Conservation (phyloP, 92 coral and sea anemone species). For the Pocillopora grandis region DNA sequence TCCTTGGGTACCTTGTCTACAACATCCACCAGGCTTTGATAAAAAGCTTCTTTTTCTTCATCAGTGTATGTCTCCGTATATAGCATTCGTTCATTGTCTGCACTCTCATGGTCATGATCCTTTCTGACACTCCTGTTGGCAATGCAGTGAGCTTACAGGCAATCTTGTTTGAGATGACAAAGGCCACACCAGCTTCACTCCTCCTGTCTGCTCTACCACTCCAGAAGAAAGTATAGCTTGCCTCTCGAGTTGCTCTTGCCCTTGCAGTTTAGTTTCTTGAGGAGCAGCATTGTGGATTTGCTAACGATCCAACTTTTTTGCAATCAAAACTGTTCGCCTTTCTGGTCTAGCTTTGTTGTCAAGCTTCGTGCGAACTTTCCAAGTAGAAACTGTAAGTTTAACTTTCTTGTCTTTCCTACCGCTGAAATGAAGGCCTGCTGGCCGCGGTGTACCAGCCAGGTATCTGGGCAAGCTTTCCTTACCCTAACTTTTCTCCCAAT, state of each 20-base stretch:
- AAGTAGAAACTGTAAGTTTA: slow-evolving; percentile 2
- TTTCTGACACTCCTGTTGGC: too few species aligned
- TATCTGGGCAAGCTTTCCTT: slow-evolving; percentile 14
- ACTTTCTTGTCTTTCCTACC: background rate
- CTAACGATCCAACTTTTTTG: slow-evolving; percentile 17
- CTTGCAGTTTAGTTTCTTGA: slow-evolving; percentile 25
- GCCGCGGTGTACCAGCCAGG: slow-evolving; percentile 33
- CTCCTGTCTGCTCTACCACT: too few species aligned
- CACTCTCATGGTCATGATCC: too few species aligned
- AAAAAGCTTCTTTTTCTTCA: slow-evolving; percentile 25
- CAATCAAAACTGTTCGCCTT: slow-evolving; percentile 4
- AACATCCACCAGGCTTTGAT: slow-evolving; percentile 7
- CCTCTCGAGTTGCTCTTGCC: background rate
- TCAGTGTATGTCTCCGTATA: slow-evolving; percentile 31
- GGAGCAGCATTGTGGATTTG: slow-evolving; percentile 17
- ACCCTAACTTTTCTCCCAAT: slow-evolving; percentile 38
- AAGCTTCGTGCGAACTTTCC: background rate
- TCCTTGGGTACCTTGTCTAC: background rate
- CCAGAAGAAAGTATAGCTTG: too few species aligned
- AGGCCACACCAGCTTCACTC: too few species aligned
- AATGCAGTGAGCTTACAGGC: too few species aligned
- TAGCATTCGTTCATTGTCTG: background rate
- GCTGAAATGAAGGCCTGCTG: slow-evolving; percentile 20
- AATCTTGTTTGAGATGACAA: too few species aligned
- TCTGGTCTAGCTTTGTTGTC: background rate